Base-by-base conservation (phyloP, 1,140 invertebrate species). In the Sycophila sp. region DNA sequence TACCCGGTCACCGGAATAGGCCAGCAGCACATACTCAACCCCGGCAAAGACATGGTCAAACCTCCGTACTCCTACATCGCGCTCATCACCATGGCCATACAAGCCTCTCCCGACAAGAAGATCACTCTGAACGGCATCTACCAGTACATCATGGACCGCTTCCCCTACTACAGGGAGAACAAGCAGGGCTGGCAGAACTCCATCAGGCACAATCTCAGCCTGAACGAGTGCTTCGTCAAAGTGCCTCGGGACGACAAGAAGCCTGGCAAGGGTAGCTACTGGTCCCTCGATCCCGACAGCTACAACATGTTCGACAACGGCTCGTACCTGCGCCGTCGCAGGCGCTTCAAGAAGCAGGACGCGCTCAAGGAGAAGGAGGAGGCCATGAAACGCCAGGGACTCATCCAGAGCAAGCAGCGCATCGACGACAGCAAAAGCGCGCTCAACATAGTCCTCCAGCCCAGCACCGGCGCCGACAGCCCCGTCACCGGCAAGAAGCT, bases 271-370 rank as follows among this genome's bases (percentile, higher is more conserved):
- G 97, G 98, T 2, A 97, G 94, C 78, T 99, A 98, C 83, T 99
- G 98, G 98, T 97, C 96, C 0, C 85, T 99, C 28, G 96, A 99
- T 81, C 97, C 97, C 0, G 96, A 98, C 80, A 96, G 93, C 0
- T 95, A 97, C 79, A 98, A 98, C 82, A 99, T 99, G 98, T 99
- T 99, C 85, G 97, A 99, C 79, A 98, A 99, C 78, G 97, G 98
- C 0, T 97, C 95, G 10, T 98, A 97, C 81, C 86, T 98, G 69
- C 88, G 97, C n/a, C 89, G 97, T 10, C 87, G 95, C 36, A 88
- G 96, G 69, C 91, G 96, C 3, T 99, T 99, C 86, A 99, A 99
- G 88, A 98, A 98, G 87, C 98, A 98, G 81, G 96, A 98, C 81
- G 94, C 93, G 0, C 77, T 94, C 22, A 91, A 93, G 73, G 94